Base-by-base conservation (phyloP, 2,113 vertebrate species). In the Merops nubicus region DNA sequence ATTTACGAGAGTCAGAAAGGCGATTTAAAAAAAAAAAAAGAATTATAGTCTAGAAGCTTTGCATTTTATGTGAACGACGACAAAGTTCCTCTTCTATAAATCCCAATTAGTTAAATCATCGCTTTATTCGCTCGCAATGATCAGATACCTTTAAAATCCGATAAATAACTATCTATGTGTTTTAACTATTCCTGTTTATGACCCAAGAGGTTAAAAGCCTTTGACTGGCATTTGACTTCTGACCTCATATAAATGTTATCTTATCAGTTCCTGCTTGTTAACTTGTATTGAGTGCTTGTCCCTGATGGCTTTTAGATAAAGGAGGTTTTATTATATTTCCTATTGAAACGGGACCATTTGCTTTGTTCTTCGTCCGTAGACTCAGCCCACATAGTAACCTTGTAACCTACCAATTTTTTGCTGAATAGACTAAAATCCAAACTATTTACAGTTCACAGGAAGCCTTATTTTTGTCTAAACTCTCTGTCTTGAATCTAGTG, bases 191-290 rank as follows among this genome's bases (percentile, higher is more conserved):
- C 98, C 98, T 98, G 97, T 98, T 98, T 98, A 98, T 99, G 98
- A 99, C 99, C 99, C 98, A 97, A 85, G 97, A 98, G 98, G 98
- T 99, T 99, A 99, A 99, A 98, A 98, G 98, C 98, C 98, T 99
- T 99, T 99, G 98, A 98, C 98, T 99, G 98, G 98, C 98, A 97
- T 99, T 99, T 99, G 99, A 99, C 99, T 98, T 98, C 97, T 99
- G 99, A 99, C 98, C 99, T 98, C 98, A 96, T 98, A 98, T 98
- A 98, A 98, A 98, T 99, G 98, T 99, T 99, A 98, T 98, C 98
- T 99, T 98, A 99, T 99, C 98, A 98, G 98, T 98, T 98, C 98
- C 98, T 93, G 97, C 98, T 98, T 98, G 98, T 98, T 99, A 98
- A 98, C 97, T 98, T 98, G 97, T 98, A 98, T 99, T 98, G 98